Conservation (phyloP, 2,113 vertebrate species). For the Dissostichus mawsoni region DNA sequence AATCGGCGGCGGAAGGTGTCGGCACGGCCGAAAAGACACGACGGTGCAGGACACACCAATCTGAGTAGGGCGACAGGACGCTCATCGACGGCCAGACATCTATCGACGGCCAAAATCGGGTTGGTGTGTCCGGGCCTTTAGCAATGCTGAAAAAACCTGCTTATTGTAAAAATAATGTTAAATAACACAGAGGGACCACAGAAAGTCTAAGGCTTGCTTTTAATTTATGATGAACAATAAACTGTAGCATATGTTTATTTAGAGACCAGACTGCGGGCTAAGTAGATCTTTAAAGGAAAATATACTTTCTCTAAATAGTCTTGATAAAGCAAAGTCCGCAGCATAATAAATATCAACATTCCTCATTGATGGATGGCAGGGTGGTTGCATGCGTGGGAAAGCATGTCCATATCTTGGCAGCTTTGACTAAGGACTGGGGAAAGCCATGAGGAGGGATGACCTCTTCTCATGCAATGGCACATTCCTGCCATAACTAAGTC, state of each 20-base stretch:
- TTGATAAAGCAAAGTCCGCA: slow-evolving; percentile 16
- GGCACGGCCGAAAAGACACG: too few species aligned
- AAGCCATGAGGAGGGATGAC: slow-evolving; percentile 63
- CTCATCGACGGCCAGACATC: too few species aligned
- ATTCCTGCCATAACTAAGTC: slow-evolving; percentile 77
- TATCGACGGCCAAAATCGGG: too few species aligned
- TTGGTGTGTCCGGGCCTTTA: not conserved
- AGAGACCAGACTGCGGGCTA: slow-evolving; percentile 3
- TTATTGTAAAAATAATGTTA: not conserved
- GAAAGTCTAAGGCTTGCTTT: not conserved
- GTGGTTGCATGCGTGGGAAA: slow-evolving; percentile 54
- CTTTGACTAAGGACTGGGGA: slow-evolving; percentile 48
- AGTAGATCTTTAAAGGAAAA: slow-evolving; percentile 19
- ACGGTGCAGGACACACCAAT: too few species aligned
- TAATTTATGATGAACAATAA: not conserved
- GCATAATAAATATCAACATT: slow-evolving; percentile 37
- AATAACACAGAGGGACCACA: not conserved
- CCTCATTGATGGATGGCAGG: slow-evolving; percentile 29
- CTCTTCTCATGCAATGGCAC: slow-evolving; percentile 75
- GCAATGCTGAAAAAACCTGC: not conserved
- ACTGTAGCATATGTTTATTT: slow-evolving; percentile 11
- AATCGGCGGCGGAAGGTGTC: too few species aligned
- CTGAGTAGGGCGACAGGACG: too few species aligned
- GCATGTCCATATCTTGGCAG: slow-evolving; percentile 40
- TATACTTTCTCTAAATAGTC: slow-evolving; percentile 5